Base-by-base conservation (phyloP, 2,888 invertebrate genomes). In the Dioctria linearis region DNA sequence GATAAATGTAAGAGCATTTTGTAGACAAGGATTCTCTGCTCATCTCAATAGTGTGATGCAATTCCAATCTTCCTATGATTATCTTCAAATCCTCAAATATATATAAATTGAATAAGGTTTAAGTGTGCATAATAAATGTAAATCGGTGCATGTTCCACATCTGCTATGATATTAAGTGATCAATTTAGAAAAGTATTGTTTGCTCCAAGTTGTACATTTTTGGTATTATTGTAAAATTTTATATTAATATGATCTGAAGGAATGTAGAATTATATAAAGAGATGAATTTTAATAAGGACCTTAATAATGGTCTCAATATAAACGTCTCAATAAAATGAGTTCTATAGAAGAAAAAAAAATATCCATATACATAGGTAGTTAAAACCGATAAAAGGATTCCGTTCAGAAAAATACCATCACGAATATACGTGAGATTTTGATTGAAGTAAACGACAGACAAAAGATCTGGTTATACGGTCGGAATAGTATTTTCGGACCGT, bases 201-300 rank as follows among this genome's bases (percentile, higher is more conserved):
- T 63, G n/a, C 42, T 76, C 49, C 49, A 13, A 49, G 5, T 63
- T 5, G 42, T 76, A 63, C 49, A 63, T 63, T 76, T 61, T 43
- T 76, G 42, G 42, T 59, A n/a, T 57, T 39, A 25, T 25, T 25
- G 73, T 43, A 59, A 57, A 25, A 59, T 59, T 75, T 54, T 51
- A 54, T 63, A 46, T 46, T 63, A 63, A 76, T 25, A 25, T 76
- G 76, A 76, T 63, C 63, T 43, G 37, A 63, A 76, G 59, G 76
- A 76, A 76, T 37, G 76, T 39, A 49, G 43, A 46, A 76, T 76
- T 76, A 25, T 43, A 49, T 49, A 43, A 76, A 76, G 49, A 76
- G 76, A 76, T 76, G 76, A 76, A 76, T 76, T 76, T 76, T 63
- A 76, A 76, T 76, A 46, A 76, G 59, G 11, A 37, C 25, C 46